Percentiles rank a stretch among this genome's conserved stretches.
These are phyloP conservation scores for Arvicanthis niloticus DNA, from an alignment of 2,113 vertebrate genomes.

Conservation along the genomic window DNA sequence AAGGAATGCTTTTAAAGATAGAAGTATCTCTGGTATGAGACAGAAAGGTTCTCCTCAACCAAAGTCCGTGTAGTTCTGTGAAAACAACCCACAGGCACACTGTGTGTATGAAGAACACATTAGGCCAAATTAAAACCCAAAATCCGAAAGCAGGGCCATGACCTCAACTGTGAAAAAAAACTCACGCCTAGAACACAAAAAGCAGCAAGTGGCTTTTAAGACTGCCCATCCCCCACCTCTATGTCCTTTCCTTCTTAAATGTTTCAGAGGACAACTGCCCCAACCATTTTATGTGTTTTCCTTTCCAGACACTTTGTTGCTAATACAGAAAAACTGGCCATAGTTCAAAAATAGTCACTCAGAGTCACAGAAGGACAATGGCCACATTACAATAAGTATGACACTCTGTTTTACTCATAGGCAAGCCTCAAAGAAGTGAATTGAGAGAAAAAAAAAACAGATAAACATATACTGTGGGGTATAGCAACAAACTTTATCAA, in stretches of 20 bases:
- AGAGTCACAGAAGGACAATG: too few species aligned
- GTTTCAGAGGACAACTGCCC: background rate
- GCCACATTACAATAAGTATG: too few species aligned
- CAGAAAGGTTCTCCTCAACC: background rate
- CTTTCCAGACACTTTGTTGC: background rate
- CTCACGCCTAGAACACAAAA: background rate
- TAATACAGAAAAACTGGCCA: background rate
- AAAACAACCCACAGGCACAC: background rate
- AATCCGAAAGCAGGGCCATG: background rate
- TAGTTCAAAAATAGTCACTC: background rate
- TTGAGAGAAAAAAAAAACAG: background rate
- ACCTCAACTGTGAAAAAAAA: background rate
- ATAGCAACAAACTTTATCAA: background rate
- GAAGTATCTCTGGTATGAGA: background rate
- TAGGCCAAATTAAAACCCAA: background rate
- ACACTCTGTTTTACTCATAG: background rate
- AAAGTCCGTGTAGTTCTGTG: background rate
- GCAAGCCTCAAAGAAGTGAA: background rate
- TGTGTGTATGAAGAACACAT: background rate
- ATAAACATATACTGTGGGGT: background rate
- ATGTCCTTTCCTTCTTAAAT: background rate
- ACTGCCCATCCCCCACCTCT: fast-evolving
- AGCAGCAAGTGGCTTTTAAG: background rate
- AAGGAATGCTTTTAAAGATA: background rate
- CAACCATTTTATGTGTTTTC: too few species aligned